Conservation (phyloP, 2,888 invertebrate genomes). For the Pachliopta kotzebuea region DNA sequence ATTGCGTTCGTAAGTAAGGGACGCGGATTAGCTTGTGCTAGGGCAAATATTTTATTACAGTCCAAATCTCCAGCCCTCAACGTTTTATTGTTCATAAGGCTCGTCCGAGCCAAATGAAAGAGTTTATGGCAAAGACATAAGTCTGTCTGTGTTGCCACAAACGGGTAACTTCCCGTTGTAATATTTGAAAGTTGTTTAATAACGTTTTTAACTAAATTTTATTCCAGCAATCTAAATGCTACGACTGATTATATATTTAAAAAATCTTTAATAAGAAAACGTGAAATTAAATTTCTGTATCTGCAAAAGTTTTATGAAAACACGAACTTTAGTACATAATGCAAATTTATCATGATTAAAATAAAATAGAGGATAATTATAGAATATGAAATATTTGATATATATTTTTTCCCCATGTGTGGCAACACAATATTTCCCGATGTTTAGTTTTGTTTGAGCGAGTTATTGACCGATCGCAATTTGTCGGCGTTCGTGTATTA, state of each 20-base stretch:
- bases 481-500: conserved; percentile 74
- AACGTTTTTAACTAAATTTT: neutral
- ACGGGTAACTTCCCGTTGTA: conserved; percentile 45
- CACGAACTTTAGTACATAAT: neutral
- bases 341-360: neutral
- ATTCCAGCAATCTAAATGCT: neutral
- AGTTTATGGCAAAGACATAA: conserved; percentile 77
- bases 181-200: conserved; percentile 36
- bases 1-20: conserved; percentile 77
- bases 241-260: neutral
- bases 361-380: neutral
- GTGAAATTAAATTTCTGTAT: neutral
- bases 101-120: conserved; percentile 80
- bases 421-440: conserved; percentile 49
- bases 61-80: conserved; percentile 79
- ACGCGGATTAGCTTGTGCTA: conserved; percentile 77
- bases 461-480: conserved; percentile 73
- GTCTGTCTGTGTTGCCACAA: conserved; percentile 69
- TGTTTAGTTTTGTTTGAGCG: conserved; percentile 66
- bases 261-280: neutral
- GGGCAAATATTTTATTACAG: conserved; percentile 81
- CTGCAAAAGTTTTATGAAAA: neutral
- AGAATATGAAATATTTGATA: neutral
- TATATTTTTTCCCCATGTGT: conserved; percentile 30
- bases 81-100: conserved; percentile 81